These are phyloP conservation scores for Pollenia angustigena DNA, from an alignment of 2,888 invertebrate genomes.

Conservation along the genomic window DNA sequence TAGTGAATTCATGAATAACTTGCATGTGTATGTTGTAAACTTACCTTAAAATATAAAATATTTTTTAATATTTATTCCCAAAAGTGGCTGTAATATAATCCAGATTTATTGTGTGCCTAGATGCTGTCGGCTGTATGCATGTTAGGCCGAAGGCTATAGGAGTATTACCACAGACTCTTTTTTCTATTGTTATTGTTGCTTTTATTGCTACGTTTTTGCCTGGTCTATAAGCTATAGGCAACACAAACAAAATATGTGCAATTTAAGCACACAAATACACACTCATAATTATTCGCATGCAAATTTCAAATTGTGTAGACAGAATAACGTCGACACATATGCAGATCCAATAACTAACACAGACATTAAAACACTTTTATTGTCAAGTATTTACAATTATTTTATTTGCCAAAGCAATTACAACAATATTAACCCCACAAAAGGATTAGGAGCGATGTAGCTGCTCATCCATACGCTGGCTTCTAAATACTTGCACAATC, in stretches of 20 bases:
- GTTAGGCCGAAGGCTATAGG: conserved; percentile 46
- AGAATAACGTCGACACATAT: conserved; percentile 12
- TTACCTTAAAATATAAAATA: conserved; percentile 63
- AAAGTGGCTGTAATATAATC: conserved; percentile 65
- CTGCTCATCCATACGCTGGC: conserved; percentile 1
- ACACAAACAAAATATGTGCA: conserved; percentile 22
- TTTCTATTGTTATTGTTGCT: conserved; percentile 51
- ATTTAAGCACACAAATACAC: conserved; percentile 9
- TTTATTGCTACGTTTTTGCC: conserved; percentile 52
- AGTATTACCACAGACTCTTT: conserved; percentile 52
- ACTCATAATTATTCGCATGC: not conserved
- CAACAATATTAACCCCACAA: conserved; percentile 50
- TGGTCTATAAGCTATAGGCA: conserved; percentile 12
- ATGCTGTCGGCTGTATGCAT: conserved; percentile 62
- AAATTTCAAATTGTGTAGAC: conserved; percentile 41
- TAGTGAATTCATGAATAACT: conserved; percentile 13
- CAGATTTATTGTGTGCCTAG: conserved; percentile 66
- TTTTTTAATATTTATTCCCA: conserved; percentile 64
- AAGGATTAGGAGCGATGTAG: conserved; percentile 44
- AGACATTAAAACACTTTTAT: conserved; percentile 45
- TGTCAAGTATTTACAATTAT: conserved; percentile 64
- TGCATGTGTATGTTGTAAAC: conserved; percentile 33
- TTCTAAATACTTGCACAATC: conserved; percentile 11
- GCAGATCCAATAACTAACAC: conserved; percentile 33
- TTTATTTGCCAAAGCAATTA: conserved; percentile 67